Evolutionary conservation across 2,113 vertebrate species (phyloP).

Genomic region (Macrotis lagotis): DNA sequence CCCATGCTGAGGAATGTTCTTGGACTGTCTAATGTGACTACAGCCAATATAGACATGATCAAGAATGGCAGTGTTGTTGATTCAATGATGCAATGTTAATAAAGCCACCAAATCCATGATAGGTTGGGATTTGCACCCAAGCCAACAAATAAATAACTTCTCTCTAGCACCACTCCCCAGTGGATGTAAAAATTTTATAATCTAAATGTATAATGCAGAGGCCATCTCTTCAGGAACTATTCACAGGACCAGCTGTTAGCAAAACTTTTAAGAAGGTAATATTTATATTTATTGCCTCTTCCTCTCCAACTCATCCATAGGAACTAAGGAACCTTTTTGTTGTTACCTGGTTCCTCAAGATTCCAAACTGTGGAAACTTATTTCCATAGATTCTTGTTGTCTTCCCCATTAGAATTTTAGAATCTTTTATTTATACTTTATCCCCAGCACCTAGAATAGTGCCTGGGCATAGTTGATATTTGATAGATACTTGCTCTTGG

Average conservation of each 20-base stretch:
- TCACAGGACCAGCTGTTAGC: not conserved
- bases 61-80: not conserved
- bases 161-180: not conserved
- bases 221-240: not conserved
- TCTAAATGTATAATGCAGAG: not conserved
- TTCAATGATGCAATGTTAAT: not conserved
- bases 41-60: conserved; percentile 16
- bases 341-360: not conserved
- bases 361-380: not conserved
- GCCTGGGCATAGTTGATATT: not conserved
- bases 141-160: not conserved
- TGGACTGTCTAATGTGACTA: conserved; percentile 2
- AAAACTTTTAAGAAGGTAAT: not conserved
- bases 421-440: not conserved
- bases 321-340: not conserved
- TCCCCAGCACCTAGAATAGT: not conserved
- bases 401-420: not conserved
- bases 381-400: not conserved
- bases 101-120: not conserved
- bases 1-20: conserved; percentile 48
- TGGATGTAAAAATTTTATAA: not conserved
- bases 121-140: not conserved
- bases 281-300: not conserved
- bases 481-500: not conserved
- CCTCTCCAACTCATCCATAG: not conserved